These are phyloP conservation scores for Meleagris gallopavo DNA, from an alignment of 2,113 vertebrate species.

Conservation along the genomic window DNA sequence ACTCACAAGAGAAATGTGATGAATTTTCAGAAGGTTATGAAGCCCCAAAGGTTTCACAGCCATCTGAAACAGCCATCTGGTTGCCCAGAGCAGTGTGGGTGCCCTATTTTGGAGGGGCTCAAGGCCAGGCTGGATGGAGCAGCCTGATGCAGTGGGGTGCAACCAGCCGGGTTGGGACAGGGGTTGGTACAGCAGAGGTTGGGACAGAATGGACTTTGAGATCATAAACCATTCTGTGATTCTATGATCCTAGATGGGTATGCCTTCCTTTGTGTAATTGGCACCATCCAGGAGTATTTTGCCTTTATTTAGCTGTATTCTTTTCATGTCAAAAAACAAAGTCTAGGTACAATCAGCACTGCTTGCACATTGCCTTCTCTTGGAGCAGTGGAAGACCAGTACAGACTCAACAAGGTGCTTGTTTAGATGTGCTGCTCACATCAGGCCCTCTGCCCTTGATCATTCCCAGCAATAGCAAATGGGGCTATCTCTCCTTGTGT, in stretches of 20 bases:
- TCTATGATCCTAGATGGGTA: neutral
- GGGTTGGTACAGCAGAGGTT: too few species aligned
- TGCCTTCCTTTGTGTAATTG: neutral
- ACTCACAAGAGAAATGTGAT: accelerated
- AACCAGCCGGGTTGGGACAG: too few species aligned
- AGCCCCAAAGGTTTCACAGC: neutral
- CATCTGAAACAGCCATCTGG: too few species aligned
- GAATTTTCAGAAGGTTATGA: neutral
- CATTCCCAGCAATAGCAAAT: neutral
- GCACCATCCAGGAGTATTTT: neutral
- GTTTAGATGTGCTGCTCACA: neutral
- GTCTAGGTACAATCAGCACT: neutral
- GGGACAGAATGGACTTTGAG: too few species aligned
- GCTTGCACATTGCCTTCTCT: neutral
- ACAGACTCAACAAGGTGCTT: neutral
- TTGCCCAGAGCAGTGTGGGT: too few species aligned
- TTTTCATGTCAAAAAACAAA: neutral
- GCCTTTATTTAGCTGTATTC: neutral
- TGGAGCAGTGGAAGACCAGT: neutral
- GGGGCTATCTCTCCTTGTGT: neutral
- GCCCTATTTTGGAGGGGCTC: too few species aligned
- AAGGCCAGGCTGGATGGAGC: too few species aligned
- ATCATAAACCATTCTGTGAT: too few species aligned
- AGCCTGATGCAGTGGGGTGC: too few species aligned
- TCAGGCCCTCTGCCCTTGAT: neutral